phyloP scores from a whole-genome alignment of 1,140 invertebrate genomes.

The Drosophila pruinosa region DNA sequence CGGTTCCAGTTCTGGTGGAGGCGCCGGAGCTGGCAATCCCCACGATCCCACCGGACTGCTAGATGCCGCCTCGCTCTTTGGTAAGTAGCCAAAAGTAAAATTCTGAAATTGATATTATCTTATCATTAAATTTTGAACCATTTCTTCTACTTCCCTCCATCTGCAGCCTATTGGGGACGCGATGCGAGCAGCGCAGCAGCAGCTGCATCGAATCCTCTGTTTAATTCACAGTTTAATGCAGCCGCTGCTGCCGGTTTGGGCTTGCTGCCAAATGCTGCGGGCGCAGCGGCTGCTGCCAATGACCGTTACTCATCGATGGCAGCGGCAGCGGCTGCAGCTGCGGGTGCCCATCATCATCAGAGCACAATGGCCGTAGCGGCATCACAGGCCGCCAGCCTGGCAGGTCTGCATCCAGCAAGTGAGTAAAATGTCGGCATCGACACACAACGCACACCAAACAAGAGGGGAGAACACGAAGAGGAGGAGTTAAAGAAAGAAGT shows the following conservation, averaged over 20 bases:
- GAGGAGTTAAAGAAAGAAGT: background rate
- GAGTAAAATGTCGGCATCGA: slow-evolving; percentile 83
- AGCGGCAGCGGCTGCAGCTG: slow-evolving; percentile 83
- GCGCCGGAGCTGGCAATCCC: slow-evolving; percentile 56
- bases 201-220: slow-evolving; percentile 81
- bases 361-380: slow-evolving; percentile 91
- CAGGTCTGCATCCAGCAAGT: slow-evolving; percentile 87
- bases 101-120: too few species aligned
- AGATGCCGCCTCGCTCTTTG: slow-evolving; percentile 87
- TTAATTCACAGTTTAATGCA: slow-evolving; percentile 82
- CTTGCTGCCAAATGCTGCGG: slow-evolving; percentile 72
- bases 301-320: slow-evolving; percentile 76
- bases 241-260: slow-evolving; percentile 83
- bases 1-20: slow-evolving; percentile 59
- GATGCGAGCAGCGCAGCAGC: slow-evolving; percentile 84
- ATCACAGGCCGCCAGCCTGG: slow-evolving; percentile 90
- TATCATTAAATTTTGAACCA: background rate
- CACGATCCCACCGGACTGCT: slow-evolving; percentile 84
- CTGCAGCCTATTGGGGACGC: slow-evolving; percentile 89
- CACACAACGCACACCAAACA: slow-evolving; percentile 1
- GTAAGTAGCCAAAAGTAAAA: slow-evolving; percentile 81
- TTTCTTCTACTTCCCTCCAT: slow-evolving; percentile 48
- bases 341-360: slow-evolving; percentile 86
- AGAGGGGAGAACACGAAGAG: background rate
- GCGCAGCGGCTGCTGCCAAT: slow-evolving; percentile 55